These are phyloP conservation scores for Fistularia commersonii DNA, from an alignment of 2,797 vertebrate species.

Conservation along the genomic window DNA sequence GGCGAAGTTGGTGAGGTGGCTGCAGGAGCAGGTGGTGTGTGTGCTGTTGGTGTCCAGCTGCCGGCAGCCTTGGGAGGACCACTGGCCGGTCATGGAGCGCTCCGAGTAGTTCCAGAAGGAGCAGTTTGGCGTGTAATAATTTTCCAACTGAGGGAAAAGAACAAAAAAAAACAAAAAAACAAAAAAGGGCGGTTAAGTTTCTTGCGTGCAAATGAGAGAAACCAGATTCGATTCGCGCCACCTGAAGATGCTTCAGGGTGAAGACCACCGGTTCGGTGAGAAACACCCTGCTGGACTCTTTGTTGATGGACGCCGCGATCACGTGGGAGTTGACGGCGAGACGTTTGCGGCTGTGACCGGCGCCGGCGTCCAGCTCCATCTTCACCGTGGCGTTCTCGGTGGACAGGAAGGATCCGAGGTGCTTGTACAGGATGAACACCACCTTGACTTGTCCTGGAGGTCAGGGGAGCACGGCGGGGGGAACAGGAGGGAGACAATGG, in stretches of 20 bases:
- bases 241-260: slow-evolving; percentile 88
- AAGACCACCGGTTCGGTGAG: slow-evolving; percentile 91
- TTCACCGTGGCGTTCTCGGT: slow-evolving; percentile 91
- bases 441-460: slow-evolving; percentile 89
- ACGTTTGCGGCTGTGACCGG: slow-evolving; percentile 62
- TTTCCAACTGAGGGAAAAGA: slow-evolving; percentile 82
- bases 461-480: slow-evolving; percentile 1
- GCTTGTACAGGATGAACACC: slow-evolving; percentile 91
- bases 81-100: slow-evolving; percentile 91
- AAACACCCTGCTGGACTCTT: slow-evolving; percentile 91
- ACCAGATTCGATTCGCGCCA: slow-evolving; percentile 35
- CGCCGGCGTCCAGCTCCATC: slow-evolving; percentile 77
- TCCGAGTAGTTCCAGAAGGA: slow-evolving; percentile 98
- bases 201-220: no score
- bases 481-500: slow-evolving; percentile 6
- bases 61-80: slow-evolving; percentile 92
- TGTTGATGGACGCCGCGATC: slow-evolving; percentile 92
- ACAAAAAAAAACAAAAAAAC: not conserved
- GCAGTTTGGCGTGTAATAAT: slow-evolving; percentile 90
- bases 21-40: slow-evolving; percentile 92
- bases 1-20: slow-evolving; percentile 94
- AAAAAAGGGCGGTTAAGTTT: no score
- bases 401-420: slow-evolving; percentile 88
- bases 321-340: slow-evolving; percentile 89
- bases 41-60: slow-evolving; percentile 87